These are phyloP conservation scores for Emys orbicularis DNA, from an alignment of 2,797 vertebrate genomes.

Conservation along the genomic window DNA sequence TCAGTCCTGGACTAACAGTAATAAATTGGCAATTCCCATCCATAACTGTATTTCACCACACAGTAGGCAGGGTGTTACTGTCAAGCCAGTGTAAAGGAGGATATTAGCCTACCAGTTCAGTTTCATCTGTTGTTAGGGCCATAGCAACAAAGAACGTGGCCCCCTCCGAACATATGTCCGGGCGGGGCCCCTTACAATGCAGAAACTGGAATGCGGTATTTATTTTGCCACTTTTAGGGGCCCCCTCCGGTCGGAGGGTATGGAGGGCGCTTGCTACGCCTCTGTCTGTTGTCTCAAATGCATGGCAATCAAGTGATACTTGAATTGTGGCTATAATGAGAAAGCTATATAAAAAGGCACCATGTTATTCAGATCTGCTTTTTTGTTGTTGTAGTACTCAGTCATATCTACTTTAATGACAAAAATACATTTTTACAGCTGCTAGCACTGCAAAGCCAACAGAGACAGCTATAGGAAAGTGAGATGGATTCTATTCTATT, in stretches of 20 bases:
- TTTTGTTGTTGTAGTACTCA: background rate
- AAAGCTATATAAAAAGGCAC: background rate
- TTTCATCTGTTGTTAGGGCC: background rate
- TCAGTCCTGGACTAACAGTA: background rate
- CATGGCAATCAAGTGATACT: background rate
- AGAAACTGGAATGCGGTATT: no score
- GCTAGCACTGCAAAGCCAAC: background rate
- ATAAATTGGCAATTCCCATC: background rate
- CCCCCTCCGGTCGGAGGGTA: no score
- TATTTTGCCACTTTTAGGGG: no score
- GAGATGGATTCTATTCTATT: background rate
- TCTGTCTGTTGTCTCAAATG: background rate
- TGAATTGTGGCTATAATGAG: background rate
- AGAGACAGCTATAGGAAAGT: background rate
- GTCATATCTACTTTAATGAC: background rate
- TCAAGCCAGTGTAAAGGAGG: background rate
- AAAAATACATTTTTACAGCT: background rate
- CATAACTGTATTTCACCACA: background rate
- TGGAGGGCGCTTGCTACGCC: no score
- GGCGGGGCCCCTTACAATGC: no score
- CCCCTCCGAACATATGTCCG: no score
- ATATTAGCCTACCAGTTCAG: background rate
- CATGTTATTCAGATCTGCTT: background rate
- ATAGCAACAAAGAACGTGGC: no score
- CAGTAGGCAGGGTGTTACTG: background rate